phyloP scores from a whole-genome alignment of 1,140 invertebrate species.

The Aleiodes sp. region DNA sequence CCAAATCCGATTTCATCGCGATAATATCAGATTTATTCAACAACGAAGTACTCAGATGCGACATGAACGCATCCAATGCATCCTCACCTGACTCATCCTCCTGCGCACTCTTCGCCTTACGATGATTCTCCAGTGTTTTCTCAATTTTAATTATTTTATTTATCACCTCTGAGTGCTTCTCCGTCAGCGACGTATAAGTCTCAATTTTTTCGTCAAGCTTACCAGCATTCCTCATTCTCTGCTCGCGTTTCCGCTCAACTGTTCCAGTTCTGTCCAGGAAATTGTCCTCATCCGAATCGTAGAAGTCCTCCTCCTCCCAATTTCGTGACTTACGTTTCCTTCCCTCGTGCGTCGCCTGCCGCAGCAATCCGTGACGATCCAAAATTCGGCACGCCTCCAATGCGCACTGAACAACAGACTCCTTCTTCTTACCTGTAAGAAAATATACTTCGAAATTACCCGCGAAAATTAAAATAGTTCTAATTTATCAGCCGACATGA shows the following conservation, averaged over 20 bases:
- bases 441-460: no score
- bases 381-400: constrained; percentile 93
- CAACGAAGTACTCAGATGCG: constrained; percentile 65
- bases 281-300: constrained; percentile 97
- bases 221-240: constrained; percentile 77
- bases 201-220: constrained; percentile 71
- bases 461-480: no score
- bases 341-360: constrained; percentile 80
- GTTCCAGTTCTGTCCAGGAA: constrained; percentile 95
- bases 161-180: constrained; percentile 73
- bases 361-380: constrained; percentile 82
- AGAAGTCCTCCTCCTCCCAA: constrained; percentile 91
- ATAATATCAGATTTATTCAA: constrained; percentile 61
- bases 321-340: constrained; percentile 77
- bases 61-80: constrained; percentile 80
- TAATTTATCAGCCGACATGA: no score
- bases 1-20: constrained; percentile 68
- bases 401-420: constrained; percentile 91
- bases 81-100: constrained; percentile 64
- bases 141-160: constrained; percentile 57
- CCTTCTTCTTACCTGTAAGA: constrained; percentile 97
- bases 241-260: constrained; percentile 86
- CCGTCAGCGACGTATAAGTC: constrained; percentile 85
- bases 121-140: constrained; percentile 13
- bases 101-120: constrained; percentile 15